Evolutionary conservation across 1,140 invertebrate species (phyloP).

Genomic region (Lordiphosa clarofinis): DNA sequence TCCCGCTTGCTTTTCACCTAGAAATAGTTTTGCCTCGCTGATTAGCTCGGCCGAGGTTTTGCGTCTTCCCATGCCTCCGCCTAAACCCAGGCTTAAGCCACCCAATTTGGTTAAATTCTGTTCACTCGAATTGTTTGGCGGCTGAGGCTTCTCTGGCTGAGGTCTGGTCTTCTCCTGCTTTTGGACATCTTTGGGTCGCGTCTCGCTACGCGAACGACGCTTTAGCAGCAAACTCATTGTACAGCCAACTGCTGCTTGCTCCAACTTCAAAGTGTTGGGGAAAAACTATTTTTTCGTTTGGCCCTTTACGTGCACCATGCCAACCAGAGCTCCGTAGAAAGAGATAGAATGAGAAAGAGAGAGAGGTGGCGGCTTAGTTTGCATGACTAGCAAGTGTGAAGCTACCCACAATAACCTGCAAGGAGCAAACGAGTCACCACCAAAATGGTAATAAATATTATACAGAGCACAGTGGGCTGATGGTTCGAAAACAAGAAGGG

Average conservation of each 20-base stretch:
- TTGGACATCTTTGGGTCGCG: conserved; percentile 34
- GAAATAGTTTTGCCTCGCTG: conserved; percentile 85
- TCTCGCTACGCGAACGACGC: conserved; percentile 67
- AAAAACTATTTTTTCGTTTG: conserved; percentile 60
- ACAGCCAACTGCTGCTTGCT: conserved; percentile 20
- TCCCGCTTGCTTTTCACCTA: conserved; percentile 54
- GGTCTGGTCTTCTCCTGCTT: conserved; percentile 22
- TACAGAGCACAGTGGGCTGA: not conserved
- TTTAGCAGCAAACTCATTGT: conserved; percentile 63
- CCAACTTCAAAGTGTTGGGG: conserved; percentile 26
- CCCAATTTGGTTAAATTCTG: conserved; percentile 35
- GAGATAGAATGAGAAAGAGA: not conserved
- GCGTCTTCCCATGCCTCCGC: conserved; percentile 51
- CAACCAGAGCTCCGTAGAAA: conserved; percentile 32
- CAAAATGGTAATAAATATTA: conserved; percentile 25
- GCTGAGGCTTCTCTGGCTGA: conserved; percentile 11
- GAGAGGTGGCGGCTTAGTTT: conserved; percentile 9
- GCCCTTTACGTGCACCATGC: conserved; percentile 73
- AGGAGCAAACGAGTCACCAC: conserved; percentile 19
- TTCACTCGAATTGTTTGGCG: conserved; percentile 18
- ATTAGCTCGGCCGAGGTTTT: conserved; percentile 90
- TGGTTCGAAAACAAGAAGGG: no score
- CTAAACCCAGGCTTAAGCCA: conserved; percentile 1
- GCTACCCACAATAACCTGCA: conserved; percentile 21
- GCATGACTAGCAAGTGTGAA: conserved; percentile 43